Conservation (phyloP, 1,140 invertebrate genomes). For the Hyphantria cunea region DNA sequence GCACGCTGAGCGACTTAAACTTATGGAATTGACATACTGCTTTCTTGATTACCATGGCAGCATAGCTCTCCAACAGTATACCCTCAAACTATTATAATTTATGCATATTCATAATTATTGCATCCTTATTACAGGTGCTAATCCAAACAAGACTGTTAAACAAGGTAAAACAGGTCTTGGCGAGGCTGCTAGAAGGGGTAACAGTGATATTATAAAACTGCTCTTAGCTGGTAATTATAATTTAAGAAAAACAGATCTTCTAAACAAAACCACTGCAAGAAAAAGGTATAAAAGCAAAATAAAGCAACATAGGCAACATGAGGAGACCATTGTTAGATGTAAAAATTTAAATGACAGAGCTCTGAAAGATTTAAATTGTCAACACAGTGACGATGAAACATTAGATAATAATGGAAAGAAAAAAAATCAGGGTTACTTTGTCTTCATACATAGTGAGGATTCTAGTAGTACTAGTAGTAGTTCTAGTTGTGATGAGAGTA, state of each 20-base stretch:
- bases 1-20: too few relatives aligned
- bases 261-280: slow-evolving; percentile 36
- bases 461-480: slow-evolving; percentile 72
- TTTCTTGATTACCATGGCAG: too few relatives aligned
- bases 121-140: slow-evolving; percentile 52
- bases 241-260: slow-evolving; percentile 28
- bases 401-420: slow-evolving; percentile 38
- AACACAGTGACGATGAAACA: slow-evolving; percentile 34
- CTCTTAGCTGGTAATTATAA: slow-evolving; percentile 52
- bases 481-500: slow-evolving; percentile 73
- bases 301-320: slow-evolving; percentile 38
- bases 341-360: slow-evolving; percentile 59
- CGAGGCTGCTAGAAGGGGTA: slow-evolving; percentile 65
- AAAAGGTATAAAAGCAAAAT: slow-evolving; percentile 65
- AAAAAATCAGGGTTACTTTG: slow-evolving; percentile 72
- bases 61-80: too few relatives aligned
- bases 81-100: too few relatives aligned
- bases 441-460: slow-evolving; percentile 67
- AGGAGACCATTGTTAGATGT: slow-evolving; percentile 59
- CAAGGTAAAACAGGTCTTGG: slow-evolving; percentile 70
- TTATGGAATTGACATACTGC: too few relatives aligned
- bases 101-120: too few relatives aligned
- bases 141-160: slow-evolving; percentile 66
- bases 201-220: slow-evolving; percentile 51
- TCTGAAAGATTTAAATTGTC: slow-evolving; percentile 40